Evolutionary conservation across 2,888 invertebrate species (phyloP).

Genomic region (Brachynemurus nebulosus): DNA sequence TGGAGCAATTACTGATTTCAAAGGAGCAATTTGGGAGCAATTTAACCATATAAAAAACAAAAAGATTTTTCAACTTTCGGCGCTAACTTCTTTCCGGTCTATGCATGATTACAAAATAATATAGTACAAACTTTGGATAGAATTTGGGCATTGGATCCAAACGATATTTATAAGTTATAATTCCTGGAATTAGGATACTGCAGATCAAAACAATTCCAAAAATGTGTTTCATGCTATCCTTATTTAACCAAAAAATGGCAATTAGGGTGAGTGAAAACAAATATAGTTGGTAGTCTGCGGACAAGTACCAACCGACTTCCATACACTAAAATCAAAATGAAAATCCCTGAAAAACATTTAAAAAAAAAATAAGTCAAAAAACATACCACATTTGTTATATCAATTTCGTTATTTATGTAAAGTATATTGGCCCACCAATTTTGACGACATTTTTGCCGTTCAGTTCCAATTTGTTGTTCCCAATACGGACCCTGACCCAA

Average conservation of each 20-base stretch:
- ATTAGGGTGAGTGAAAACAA: not conserved
- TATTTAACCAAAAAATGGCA: not conserved
- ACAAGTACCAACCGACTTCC: not conserved
- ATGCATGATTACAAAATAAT: too few species aligned
- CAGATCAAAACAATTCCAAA: not conserved
- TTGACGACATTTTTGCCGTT: slow-evolving; percentile 19
- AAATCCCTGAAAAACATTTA: too few species aligned
- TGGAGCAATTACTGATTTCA: too few species aligned
- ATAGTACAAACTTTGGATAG: not conserved
- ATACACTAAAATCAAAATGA: slow-evolving; percentile 2
- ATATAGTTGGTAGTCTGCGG: not conserved
- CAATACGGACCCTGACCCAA: slow-evolving; percentile 25
- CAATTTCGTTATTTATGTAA: slow-evolving; percentile 25
- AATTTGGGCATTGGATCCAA: not conserved
- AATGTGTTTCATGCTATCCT: not conserved
- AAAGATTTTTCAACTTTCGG: too few species aligned
- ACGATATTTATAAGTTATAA: not conserved
- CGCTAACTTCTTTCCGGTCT: too few species aligned
- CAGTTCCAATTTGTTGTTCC: slow-evolving; percentile 18
- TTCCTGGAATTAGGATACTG: not conserved
- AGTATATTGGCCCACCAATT: slow-evolving; percentile 25
- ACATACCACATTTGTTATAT: not conserved
- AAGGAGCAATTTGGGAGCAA: too few species aligned
- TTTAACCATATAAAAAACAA: too few species aligned
- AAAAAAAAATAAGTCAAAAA: too few species aligned